These are phyloP conservation scores for Myotis davidii DNA, from an alignment of 2,113 vertebrate species.

Conservation along the genomic window DNA sequence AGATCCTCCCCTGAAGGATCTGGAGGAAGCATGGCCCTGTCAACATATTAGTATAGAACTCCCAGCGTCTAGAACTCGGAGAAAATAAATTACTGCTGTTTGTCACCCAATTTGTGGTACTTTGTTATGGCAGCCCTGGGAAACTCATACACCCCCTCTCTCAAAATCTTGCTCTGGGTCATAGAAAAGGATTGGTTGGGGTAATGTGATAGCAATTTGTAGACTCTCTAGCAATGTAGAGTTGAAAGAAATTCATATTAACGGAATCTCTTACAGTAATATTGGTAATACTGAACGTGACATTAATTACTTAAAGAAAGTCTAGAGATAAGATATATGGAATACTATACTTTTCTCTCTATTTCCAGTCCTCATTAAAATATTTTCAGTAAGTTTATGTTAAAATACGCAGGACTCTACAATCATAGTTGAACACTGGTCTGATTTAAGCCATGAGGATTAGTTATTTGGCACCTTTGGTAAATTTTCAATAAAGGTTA, in stretches of 20 bases:
- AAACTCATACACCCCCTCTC: neutral
- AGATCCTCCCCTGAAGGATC: neutral
- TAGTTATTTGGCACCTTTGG: neutral
- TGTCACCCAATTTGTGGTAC: neutral
- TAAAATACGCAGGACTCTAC: slow-evolving; percentile 9
- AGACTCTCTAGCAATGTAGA: neutral
- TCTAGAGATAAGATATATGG: neutral
- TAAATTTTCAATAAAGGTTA: neutral
- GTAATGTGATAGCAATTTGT: neutral
- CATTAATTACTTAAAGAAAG: neutral
- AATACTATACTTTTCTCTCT: neutral
- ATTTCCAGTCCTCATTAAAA: neutral
- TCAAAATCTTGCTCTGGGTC: neutral
- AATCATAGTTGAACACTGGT: neutral
- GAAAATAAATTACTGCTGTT: neutral
- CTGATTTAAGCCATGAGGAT: neutral
- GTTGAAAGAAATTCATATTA: neutral
- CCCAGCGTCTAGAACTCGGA: neutral
- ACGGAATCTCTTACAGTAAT: neutral
- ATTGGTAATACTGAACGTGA: neutral
- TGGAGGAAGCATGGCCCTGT: neutral
- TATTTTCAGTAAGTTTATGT: neutral
- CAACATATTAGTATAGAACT: neutral
- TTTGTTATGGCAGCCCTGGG: neutral
- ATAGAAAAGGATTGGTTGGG: neutral